Evolutionary conservation across 2,888 invertebrate species (phyloP).

Genomic region (Parascotia fuliginaria): DNA sequence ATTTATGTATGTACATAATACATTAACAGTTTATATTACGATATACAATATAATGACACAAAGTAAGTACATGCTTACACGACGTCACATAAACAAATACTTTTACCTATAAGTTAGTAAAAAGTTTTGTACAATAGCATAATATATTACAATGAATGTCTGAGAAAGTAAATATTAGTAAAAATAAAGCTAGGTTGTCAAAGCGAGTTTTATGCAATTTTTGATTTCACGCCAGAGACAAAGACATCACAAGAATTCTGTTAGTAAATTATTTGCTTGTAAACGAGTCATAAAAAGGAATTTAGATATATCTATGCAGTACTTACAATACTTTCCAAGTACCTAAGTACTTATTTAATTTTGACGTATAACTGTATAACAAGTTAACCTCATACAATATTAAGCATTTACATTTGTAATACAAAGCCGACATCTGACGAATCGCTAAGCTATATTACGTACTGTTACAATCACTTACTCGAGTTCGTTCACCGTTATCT

Average conservation of each 20-base stretch:
- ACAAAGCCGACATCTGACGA: constrained; percentile 38
- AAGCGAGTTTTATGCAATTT: neutral
- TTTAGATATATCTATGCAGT: neutral
- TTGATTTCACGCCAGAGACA: neutral
- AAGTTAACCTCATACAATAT: constrained; percentile 27
- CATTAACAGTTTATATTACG: constrained; percentile 42
- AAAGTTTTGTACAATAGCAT: constrained; percentile 33
- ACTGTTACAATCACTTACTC: constrained; percentile 34
- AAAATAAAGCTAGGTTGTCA: neutral
- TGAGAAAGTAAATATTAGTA: neutral
- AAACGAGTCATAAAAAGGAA: neutral
- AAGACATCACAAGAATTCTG: neutral
- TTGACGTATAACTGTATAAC: constrained; percentile 5
- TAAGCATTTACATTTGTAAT: constrained; percentile 47
- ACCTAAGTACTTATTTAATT: constrained; percentile 4
- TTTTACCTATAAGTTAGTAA: constrained; percentile 10
- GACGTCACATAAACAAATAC: constrained; percentile 16
- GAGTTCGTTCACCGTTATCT: constrained; percentile 29
- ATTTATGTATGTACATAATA: constrained; percentile 44
- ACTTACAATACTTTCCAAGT: constrained; percentile 13
- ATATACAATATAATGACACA: constrained; percentile 40
- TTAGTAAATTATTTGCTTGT: neutral
- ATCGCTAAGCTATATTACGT: constrained; percentile 38
- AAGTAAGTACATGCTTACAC: constrained; percentile 29
- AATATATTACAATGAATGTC: constrained; percentile 1